Evolutionary conservation across 2,113 vertebrate species (phyloP).

Genomic region (Planiliza haematocheilus): DNA sequence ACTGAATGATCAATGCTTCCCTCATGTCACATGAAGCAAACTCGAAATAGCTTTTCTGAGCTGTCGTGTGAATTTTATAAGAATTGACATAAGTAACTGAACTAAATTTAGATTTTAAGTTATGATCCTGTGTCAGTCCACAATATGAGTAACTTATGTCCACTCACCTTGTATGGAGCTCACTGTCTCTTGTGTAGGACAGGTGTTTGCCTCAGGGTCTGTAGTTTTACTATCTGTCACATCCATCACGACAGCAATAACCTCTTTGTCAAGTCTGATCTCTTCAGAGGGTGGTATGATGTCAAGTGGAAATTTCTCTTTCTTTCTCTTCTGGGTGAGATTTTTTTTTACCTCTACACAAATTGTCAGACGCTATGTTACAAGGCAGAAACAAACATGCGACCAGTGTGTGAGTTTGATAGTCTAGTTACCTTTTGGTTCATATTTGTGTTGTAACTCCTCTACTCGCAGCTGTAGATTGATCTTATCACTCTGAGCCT

Average conservation of each 20-base stretch:
- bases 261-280: not conserved
- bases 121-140: not conserved
- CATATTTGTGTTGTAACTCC: slow-evolving; percentile 92
- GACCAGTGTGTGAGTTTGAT: too few species aligned
- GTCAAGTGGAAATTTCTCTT: slow-evolving; percentile 86
- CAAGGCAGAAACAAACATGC: not conserved
- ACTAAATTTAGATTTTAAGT: not conserved
- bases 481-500: slow-evolving; percentile 90
- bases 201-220: slow-evolving; percentile 12
- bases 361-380: not conserved
- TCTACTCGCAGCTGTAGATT: slow-evolving; percentile 89
- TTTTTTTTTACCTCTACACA: slow-evolving; percentile 81
- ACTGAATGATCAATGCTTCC: not conserved
- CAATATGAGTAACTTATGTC: too few species aligned
- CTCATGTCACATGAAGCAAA: not conserved
- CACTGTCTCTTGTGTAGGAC: slow-evolving; percentile 12
- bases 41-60: too few species aligned
- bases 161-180: slow-evolving; percentile 18
- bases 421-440: slow-evolving; percentile 87
- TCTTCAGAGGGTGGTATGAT: not conserved
- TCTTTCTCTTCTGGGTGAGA: slow-evolving; percentile 81
- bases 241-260: slow-evolving; percentile 3
- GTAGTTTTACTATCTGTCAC: not conserved
- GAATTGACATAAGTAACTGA: too few species aligned
- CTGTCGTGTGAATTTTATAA: too few species aligned